Evolutionary conservation across 2,113 vertebrate species (phyloP).

Genomic region (Alexandromys fortis): DNA sequence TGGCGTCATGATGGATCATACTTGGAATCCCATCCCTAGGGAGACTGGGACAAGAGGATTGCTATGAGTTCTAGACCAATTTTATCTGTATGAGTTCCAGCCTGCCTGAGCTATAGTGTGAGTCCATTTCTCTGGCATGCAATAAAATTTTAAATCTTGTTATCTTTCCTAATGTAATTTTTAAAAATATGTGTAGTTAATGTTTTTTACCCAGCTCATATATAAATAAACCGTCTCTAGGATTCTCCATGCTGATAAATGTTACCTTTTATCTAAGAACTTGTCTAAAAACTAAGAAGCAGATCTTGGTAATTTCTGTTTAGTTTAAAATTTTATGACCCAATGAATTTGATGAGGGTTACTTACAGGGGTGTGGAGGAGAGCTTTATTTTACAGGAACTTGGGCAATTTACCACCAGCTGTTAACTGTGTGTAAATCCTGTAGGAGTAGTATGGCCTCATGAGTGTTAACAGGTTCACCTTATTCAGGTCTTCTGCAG

Average conservation of each 20-base stretch:
- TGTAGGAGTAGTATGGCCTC: not conserved
- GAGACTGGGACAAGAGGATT: not conserved
- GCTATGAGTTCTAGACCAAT: not conserved
- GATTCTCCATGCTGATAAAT: not conserved
- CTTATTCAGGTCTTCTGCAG: not conserved
- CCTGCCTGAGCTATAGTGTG: not conserved
- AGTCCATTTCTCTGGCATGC: not conserved
- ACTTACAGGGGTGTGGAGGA: not conserved
- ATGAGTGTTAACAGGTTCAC: not conserved
- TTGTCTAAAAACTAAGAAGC: not conserved
- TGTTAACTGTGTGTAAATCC: not conserved
- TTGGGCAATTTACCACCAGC: not conserved
- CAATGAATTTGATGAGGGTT: not conserved
- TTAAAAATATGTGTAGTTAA: not conserved
- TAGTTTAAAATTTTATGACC: not conserved
- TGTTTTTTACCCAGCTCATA: not conserved
- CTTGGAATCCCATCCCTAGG: not conserved
- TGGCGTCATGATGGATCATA: too few relatives aligned
- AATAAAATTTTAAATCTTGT: not conserved
- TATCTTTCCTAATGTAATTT: not conserved
- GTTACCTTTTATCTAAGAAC: not conserved
- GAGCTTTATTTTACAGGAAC: not conserved
- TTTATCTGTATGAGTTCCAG: not conserved
- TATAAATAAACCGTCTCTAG: not conserved
- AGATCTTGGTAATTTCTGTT: not conserved